These are phyloP conservation scores for Oscheius sp. DNA, from an alignment of 2,888 invertebrate genomes.

Conservation along the genomic window DNA sequence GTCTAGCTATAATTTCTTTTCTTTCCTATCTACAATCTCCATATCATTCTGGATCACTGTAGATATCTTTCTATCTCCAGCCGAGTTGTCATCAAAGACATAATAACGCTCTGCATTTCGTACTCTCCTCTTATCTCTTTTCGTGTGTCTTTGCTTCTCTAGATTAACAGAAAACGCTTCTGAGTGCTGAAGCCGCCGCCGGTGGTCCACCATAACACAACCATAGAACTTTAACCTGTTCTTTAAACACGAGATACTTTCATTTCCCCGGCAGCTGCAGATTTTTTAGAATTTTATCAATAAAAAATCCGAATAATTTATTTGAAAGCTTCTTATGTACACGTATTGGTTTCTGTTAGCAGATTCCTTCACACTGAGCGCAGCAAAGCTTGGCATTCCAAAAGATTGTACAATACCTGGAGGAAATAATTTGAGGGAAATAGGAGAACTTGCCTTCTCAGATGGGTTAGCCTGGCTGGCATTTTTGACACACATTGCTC, in stretches of 20 bases:
- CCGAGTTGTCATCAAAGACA: conserved; percentile 15
- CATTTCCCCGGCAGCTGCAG: neutral
- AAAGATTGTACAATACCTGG: conserved; percentile 70
- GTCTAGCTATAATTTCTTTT: neutral
- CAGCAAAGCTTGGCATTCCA: conserved; percentile 73
- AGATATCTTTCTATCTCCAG: conserved; percentile 21
- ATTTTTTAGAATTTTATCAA: neutral
- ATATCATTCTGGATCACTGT: conserved; percentile 13
- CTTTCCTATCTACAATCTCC: neutral
- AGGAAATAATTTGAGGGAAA: neutral
- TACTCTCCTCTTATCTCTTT: neutral
- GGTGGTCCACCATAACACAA: neutral
- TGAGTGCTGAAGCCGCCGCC: neutral
- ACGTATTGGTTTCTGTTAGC: conserved; percentile 57
- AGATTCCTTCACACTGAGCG: conserved; percentile 68
- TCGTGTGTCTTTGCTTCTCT: neutral
- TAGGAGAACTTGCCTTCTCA: conserved; percentile 50
- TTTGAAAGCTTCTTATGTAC: too few relatives aligned
- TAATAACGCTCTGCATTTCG: neutral
- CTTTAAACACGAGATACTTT: neutral
- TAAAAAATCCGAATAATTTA: neutral
- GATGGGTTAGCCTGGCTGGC: conserved; percentile 65
- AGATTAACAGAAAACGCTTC: neutral
- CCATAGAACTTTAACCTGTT: neutral
- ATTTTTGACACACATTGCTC: conserved; percentile 61